phyloP scores from a whole-genome alignment of 1,140 invertebrate species.

The Diorhabda carinulata region DNA sequence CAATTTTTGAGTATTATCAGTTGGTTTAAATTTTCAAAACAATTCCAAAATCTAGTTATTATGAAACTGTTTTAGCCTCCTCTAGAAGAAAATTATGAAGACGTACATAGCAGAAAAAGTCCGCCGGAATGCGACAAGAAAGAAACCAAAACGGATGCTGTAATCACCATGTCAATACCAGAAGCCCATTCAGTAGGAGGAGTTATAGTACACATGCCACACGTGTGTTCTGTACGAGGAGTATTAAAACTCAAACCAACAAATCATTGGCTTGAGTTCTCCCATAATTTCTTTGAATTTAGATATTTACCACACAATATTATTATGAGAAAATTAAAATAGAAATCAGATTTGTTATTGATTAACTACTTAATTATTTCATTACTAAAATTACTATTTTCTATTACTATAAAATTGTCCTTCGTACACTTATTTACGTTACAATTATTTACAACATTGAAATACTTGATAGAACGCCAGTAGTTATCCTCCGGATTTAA shows the following conservation, averaged over 20 bases:
- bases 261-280: constrained; percentile 19
- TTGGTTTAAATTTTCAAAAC: too few relatives aligned
- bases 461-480: too few relatives aligned
- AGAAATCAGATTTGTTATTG: too few relatives aligned
- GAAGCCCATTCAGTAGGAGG: constrained; percentile 76
- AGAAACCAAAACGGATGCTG: constrained; percentile 60
- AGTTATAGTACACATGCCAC: constrained; percentile 83
- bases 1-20: too few relatives aligned
- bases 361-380: too few relatives aligned
- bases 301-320: not conserved
- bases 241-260: constrained; percentile 39
- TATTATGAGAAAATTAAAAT: too few relatives aligned
- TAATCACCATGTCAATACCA: constrained; percentile 60
- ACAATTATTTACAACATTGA: too few relatives aligned
- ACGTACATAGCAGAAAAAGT: constrained; percentile 58
- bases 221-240: constrained; percentile 66
- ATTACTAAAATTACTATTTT: too few relatives aligned
- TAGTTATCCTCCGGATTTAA: too few relatives aligned
- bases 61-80: constrained; percentile 50
- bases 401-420: too few relatives aligned
- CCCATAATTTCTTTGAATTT: not conserved
- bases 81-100: constrained; percentile 58
- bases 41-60: not conserved
- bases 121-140: constrained; percentile 64
- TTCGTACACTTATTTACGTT: too few relatives aligned